A percentile compares a stretch with the other conserved stretches of the same genome.
Evolutionary conservation across 2,888 invertebrate genomes (phyloP).

Genomic region (Baronia brevicornis): DNA sequence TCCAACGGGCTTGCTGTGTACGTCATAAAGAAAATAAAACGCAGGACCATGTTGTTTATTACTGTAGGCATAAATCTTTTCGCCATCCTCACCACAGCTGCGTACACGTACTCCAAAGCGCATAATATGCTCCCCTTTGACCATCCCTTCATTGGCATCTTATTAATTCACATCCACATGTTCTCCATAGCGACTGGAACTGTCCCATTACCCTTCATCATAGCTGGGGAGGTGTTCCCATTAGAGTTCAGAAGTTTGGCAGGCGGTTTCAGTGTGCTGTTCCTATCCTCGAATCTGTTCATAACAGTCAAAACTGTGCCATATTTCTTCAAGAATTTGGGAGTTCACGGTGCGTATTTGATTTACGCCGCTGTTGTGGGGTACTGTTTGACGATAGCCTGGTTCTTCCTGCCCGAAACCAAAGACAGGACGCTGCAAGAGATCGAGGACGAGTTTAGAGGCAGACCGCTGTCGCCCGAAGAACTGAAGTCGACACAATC

Average conservation of each 20-base stretch:
- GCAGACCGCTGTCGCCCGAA: slow-evolving; percentile 33
- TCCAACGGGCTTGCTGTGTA: slow-evolving; percentile 44
- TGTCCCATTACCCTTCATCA: slow-evolving; percentile 79
- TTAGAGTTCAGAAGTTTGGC: slow-evolving; percentile 76
- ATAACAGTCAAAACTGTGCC: slow-evolving; percentile 49
- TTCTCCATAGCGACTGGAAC: slow-evolving; percentile 74
- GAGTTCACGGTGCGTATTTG: slow-evolving; percentile 42
- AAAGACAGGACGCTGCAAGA: slow-evolving; percentile 57
- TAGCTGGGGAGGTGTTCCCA: slow-evolving; percentile 81
- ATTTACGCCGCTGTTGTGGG: slow-evolving; percentile 38
- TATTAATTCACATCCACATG: slow-evolving; percentile 56
- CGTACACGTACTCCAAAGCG: slow-evolving; percentile 37
- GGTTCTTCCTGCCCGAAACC: slow-evolving; percentile 48
- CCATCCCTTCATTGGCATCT: slow-evolving; percentile 37
- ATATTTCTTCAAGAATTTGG: slow-evolving; percentile 32
- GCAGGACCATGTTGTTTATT: slow-evolving; percentile 43
- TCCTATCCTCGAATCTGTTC: slow-evolving; percentile 44
- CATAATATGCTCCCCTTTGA: slow-evolving; percentile 29
- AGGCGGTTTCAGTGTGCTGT: slow-evolving; percentile 46
- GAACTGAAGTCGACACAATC: slow-evolving; percentile 36
- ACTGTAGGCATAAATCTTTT: slow-evolving; percentile 38
- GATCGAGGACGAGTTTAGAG: slow-evolving; percentile 57
- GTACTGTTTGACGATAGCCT: slow-evolving; percentile 40
- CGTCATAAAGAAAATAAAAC: slow-evolving; percentile 49
- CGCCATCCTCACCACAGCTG: slow-evolving; percentile 36